Percentiles rank a stretch among this genome's conserved stretches.
These are phyloP conservation scores for Rhopilema esculentum DNA, from an alignment of 30 jellyfish, hydroid and myxozoan genomes.

Conservation along the genomic window DNA sequence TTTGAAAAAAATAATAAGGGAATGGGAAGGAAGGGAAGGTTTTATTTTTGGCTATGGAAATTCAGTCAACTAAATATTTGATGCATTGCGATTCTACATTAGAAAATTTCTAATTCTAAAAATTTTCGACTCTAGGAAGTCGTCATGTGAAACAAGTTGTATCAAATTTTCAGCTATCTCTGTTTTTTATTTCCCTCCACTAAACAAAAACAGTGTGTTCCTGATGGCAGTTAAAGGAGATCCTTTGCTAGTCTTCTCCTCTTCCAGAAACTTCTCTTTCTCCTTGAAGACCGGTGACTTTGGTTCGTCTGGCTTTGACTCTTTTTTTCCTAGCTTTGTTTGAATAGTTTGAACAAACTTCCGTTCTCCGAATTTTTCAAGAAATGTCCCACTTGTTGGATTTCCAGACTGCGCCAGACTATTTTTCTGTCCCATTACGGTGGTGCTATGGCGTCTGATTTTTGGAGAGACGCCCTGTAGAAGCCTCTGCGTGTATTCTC, in stretches of 20 bases:
- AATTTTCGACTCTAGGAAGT: too few species aligned
- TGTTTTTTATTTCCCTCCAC: conserved; percentile 42
- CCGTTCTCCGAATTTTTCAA: conserved; percentile 63
- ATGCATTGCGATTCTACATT: too few species aligned
- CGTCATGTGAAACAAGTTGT: background rate
- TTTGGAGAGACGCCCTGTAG: conserved; percentile 68
- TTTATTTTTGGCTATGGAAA: too few species aligned
- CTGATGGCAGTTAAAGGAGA: conserved; percentile 66
- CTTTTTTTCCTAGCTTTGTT: conserved; percentile 73
- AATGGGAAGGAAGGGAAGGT: too few species aligned
- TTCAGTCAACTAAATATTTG: too few species aligned
- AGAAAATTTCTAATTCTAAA: too few species aligned
- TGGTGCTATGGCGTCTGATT: conserved; percentile 67
- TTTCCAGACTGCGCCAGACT: conserved; percentile 4
- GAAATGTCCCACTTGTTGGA: conserved; percentile 39
- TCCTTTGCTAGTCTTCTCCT: conserved; percentile 59
- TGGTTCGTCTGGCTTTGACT: conserved; percentile 47
- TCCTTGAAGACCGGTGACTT: conserved; percentile 47
- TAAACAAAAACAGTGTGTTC: conserved; percentile 36
- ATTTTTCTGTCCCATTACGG: conserved; percentile 32
- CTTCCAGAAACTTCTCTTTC: conserved; percentile 43
- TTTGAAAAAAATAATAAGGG: too few species aligned
- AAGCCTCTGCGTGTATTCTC: conserved; percentile 63
- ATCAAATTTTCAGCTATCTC: background rate
- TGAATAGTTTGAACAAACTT: conserved; percentile 69